Base-by-base conservation (phyloP, 2,888 invertebrate species). In the Drosophila koepferae region DNA sequence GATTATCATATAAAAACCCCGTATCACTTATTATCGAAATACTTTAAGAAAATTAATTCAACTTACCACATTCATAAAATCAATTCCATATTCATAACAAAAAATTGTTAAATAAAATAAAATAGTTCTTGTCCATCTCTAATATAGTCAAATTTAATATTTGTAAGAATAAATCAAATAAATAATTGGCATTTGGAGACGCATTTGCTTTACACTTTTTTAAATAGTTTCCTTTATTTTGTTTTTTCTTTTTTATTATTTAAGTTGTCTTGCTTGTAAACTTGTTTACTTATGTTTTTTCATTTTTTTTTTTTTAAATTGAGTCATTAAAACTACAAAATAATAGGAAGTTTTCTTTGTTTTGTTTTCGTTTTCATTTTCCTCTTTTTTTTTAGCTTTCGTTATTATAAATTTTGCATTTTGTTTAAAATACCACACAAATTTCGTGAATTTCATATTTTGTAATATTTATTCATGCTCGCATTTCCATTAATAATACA, bases 261-360 rank as follows among this genome's bases (percentile, higher is more conserved):
- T 54, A 68, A 72, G 44, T 70, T 70, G 51, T 73, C 48, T 62
- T 51, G 62, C 41, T 69, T 64, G 63, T 70, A 59, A 77, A 77
- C 68, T 66, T 20, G 48, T 75, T 74, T 75, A 55, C 59, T 63
- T 67, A 64, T 67, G 31, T 64, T 40, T 60, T 56, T 28, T 28
- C 28, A 28, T 49, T 16, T 49, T 5, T 51, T 34, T 34, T 16
- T 49, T 6, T 51, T 51, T 34, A 12, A 18, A 41, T 68, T 75
- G 69, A 75, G 71, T 74, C 72, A 73, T 72, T 85, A 82, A 77
- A 85, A 83, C 83, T 89, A 89, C 80, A 82, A 89, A 86, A 86
- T 86, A 86, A 82, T 87, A 86, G 86, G 89, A 86, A 86, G 83
- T 81, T 85, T 80, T 86, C 62, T 68, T 74, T 60, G 55, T 67